Evolutionary conservation across 2,113 vertebrate species (phyloP).

Genomic region (Malurus alboscapulatus): DNA sequence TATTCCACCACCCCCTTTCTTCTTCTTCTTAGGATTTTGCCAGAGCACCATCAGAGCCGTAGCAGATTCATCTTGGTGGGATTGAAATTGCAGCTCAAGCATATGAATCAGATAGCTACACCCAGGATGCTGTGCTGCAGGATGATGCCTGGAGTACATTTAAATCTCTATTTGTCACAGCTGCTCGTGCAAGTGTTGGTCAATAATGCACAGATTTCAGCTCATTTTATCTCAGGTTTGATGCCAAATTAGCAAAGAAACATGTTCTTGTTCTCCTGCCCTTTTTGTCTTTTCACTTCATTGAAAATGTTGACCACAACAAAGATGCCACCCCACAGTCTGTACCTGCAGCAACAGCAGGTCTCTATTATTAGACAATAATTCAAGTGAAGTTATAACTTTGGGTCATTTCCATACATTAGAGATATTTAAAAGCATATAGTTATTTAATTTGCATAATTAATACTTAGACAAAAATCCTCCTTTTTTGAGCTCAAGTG

Average conservation of each 20-base stretch:
- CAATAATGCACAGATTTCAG: background rate
- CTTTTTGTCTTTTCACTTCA: background rate
- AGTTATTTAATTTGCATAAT: constrained; percentile 1
- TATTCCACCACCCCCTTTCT: rapidly evolving
- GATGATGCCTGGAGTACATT: background rate
- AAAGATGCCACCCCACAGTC: background rate
- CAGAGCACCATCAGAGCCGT: background rate
- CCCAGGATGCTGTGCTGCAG: background rate
- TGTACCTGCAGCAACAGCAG: background rate
- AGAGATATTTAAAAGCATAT: background rate
- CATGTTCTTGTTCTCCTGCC: background rate
- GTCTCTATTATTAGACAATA: background rate
- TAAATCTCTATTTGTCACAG: background rate
- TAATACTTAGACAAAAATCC: background rate
- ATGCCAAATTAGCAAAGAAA: background rate
- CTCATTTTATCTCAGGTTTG: background rate
- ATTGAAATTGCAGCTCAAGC: background rate
- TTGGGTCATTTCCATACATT: background rate
- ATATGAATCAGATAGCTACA: background rate
- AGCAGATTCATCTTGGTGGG: background rate
- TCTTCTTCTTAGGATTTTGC: background rate
- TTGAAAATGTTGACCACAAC: background rate
- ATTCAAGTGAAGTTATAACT: background rate
- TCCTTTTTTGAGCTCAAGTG: background rate
- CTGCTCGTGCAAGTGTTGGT: background rate